phyloP scores from a whole-genome alignment of 2,113 vertebrate species.

The Tenrec ecaudatus region DNA sequence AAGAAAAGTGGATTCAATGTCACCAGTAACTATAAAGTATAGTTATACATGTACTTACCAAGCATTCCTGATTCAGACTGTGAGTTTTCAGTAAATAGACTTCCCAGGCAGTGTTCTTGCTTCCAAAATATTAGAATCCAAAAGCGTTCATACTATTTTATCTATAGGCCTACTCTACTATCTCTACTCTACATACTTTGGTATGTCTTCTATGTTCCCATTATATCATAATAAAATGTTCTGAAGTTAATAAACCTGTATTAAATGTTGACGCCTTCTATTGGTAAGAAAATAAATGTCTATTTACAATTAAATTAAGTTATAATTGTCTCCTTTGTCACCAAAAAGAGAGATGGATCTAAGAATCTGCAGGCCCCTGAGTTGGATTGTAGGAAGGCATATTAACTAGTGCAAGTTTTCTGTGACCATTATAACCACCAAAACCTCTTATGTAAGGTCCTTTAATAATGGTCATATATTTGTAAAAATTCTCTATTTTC shows the following conservation, averaged over 20 bases:
- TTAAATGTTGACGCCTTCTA: not conserved
- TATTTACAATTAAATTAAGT: not conserved
- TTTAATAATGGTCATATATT: not conserved
- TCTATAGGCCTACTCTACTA: not conserved
- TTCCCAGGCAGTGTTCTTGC: not conserved
- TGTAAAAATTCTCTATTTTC: not conserved
- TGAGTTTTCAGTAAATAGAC: constrained; percentile 7
- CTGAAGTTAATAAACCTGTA: not conserved
- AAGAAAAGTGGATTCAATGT: constrained; percentile 58
- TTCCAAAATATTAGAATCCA: not conserved
- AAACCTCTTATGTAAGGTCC: not conserved
- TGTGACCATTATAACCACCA: not conserved
- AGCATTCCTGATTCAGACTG: not conserved
- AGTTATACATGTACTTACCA: not conserved
- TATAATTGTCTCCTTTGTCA: not conserved
- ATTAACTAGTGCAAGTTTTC: not conserved
- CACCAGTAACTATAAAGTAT: not conserved
- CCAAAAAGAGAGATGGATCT: not conserved
- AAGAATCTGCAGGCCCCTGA: not conserved
- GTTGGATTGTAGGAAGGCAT: not conserved
- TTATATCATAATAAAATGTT: not conserved
- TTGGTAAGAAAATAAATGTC: constrained; percentile 1
- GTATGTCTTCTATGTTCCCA: not conserved
- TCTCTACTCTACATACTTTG: not conserved
- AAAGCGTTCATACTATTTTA: not conserved